A percentile compares a stretch with the other conserved stretches of the same genome.
These are phyloP conservation scores for Aquatica leii DNA, from an alignment of 2,888 invertebrate genomes.

Conservation along the genomic window DNA sequence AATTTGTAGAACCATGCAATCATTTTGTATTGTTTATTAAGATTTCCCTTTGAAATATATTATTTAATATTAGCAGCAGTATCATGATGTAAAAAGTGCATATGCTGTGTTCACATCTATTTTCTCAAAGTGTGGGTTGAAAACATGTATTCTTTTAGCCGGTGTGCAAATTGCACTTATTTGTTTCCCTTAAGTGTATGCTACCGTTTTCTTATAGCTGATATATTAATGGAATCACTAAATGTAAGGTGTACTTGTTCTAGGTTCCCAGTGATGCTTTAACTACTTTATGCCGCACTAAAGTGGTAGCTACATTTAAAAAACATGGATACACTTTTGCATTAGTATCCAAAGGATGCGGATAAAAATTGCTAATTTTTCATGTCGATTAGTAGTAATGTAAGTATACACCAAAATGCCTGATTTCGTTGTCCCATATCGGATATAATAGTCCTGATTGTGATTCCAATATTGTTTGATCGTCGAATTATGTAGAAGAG, in stretches of 20 bases:
- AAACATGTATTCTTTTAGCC: too few species aligned
- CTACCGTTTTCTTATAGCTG: conserved; percentile 1
- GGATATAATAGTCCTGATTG: conserved; percentile 7
- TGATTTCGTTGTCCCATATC: neutral
- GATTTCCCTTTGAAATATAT: too few species aligned
- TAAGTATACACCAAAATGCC: too few species aligned
- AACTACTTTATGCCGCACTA: neutral
- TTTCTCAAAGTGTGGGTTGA: too few species aligned
- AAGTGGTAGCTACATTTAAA: conserved; percentile 5
- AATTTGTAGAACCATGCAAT: conserved; percentile 5
- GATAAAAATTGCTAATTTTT: neutral
- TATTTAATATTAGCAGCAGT: too few species aligned
- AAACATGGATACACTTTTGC: too few species aligned
- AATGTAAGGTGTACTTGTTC: neutral
- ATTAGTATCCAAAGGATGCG: too few species aligned
- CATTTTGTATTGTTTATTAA: neutral
- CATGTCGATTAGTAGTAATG: conserved; percentile 2
- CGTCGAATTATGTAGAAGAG: too few species aligned
- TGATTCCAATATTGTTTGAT: too few species aligned
- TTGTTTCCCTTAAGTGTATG: neutral
- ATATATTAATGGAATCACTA: too few species aligned
- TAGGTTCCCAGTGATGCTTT: neutral
- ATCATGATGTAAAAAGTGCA: too few species aligned
- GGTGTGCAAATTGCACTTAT: neutral
- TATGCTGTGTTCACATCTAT: too few species aligned